Percentiles rank a stretch among this genome's conserved stretches.
These are phyloP conservation scores for Pseudorectes ferrugineus DNA, from an alignment of 2,113 vertebrate species.

Conservation along the genomic window DNA sequence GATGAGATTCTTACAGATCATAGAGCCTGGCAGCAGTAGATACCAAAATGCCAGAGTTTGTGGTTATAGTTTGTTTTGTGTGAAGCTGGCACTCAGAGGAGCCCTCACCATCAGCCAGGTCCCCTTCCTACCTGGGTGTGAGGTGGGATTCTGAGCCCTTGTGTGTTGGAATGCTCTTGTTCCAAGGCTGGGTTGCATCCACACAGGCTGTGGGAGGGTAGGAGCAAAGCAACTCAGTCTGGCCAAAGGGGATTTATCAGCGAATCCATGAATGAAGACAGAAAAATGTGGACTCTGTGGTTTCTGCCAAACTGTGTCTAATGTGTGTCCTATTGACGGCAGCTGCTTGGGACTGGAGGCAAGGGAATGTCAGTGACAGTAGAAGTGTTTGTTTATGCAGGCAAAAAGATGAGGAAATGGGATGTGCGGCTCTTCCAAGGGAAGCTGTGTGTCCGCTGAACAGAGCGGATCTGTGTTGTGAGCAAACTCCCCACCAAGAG, in stretches of 20 bases:
- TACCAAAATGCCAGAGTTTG: neutral
- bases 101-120: neutral
- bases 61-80: neutral
- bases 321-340: neutral
- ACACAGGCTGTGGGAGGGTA: neutral
- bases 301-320: neutral
- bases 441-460: neutral
- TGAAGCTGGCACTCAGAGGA: neutral
- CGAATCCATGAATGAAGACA: neutral
- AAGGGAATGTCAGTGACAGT: neutral
- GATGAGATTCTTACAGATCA: neutral
- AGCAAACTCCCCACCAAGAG: neutral
- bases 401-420: neutral
- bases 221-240: neutral
- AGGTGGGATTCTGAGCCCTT: neutral
- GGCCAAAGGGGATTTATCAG: neutral
- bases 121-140: neutral
- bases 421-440: neutral
- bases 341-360: neutral
- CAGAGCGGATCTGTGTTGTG: neutral
- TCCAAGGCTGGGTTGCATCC: neutral
- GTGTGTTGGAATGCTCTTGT: neutral
- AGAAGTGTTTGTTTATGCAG: neutral
- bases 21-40: neutral
- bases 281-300: neutral